A percentile compares a stretch with the other conserved stretches of the same genome.
phyloP scores from a whole-genome alignment of 2,888 invertebrate species.

The Calliopum simillimum region DNA sequence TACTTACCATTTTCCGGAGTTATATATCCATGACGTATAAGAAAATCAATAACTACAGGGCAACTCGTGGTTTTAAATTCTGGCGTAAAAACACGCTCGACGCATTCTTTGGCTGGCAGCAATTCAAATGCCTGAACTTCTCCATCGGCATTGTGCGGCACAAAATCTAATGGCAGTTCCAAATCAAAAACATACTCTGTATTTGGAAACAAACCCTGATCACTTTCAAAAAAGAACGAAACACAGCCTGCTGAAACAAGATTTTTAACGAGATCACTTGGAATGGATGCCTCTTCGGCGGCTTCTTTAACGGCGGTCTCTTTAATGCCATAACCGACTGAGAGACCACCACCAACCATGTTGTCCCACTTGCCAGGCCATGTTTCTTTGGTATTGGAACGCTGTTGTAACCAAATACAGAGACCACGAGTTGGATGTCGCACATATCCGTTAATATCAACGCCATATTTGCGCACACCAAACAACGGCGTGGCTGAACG shows the following conservation, averaged over 20 bases:
- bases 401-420: conserved; percentile 89
- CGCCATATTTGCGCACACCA: conserved; percentile 93
- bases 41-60: conserved; percentile 90
- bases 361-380: conserved; percentile 97
- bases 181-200: conserved; percentile 95
- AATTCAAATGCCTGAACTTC: conserved; percentile 94
- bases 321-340: conserved; percentile 87
- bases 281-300: conserved; percentile 92
- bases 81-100: conserved; percentile 82
- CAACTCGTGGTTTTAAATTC: conserved; percentile 96
- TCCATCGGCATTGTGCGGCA: conserved; percentile 93
- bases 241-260: conserved; percentile 68
- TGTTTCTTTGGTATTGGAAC: conserved; percentile 91
- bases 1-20: conserved; percentile 87
- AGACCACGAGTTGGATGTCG: conserved; percentile 85
- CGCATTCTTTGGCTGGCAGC: conserved; percentile 83
- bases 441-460: conserved; percentile 94
- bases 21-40: conserved; percentile 90
- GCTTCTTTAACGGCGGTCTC: conserved; percentile 95
- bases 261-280: conserved; percentile 78
- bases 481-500: conserved; percentile 93
- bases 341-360: conserved; percentile 93
- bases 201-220: conserved; percentile 92
- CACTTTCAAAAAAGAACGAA: conserved; percentile 87
- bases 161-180: conserved; percentile 89